These are phyloP conservation scores for Acanthisitta chloris DNA, from an alignment of 2,113 vertebrate species.

Conservation along the genomic window DNA sequence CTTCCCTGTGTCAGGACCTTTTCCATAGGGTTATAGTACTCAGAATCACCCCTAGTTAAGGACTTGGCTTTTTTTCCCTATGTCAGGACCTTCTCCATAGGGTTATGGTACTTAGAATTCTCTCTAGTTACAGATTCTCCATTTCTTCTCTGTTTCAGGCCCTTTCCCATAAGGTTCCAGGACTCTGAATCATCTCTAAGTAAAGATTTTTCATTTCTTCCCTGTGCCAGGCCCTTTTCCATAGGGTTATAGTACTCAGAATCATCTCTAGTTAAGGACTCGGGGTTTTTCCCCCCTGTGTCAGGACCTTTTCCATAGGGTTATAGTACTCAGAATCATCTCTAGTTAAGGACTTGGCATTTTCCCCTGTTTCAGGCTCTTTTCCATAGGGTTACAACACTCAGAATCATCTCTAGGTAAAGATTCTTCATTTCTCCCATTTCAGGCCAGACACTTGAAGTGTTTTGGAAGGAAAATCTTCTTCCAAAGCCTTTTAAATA, in stretches of 20 bases:
- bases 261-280: fast-evolving
- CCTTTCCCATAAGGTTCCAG: background rate
- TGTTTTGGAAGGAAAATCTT: background rate
- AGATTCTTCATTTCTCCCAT: too few relatives aligned
- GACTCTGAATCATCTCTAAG: background rate
- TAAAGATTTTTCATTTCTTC: too few relatives aligned
- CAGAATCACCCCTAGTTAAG: background rate
- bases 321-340: background rate
- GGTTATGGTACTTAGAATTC: too few relatives aligned
- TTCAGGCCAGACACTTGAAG: too few relatives aligned
- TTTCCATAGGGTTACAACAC: background rate
- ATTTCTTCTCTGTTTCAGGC: too few relatives aligned
- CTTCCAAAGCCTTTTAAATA: background rate
- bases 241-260: fast-evolving
- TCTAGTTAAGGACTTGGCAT: background rate
- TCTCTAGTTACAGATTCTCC: too few relatives aligned
- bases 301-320: background rate
- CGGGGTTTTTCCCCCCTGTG: too few relatives aligned
- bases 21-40: background rate
- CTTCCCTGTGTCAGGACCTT: background rate
- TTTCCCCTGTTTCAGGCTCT: background rate
- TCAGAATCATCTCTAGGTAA: too few relatives aligned
- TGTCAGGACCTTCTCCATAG: background rate
- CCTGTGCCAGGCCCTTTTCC: background rate
- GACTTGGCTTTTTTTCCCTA: background rate